These are phyloP conservation scores for Limosa lapponica DNA, from an alignment of 2,797 vertebrate species.

Conservation along the genomic window DNA sequence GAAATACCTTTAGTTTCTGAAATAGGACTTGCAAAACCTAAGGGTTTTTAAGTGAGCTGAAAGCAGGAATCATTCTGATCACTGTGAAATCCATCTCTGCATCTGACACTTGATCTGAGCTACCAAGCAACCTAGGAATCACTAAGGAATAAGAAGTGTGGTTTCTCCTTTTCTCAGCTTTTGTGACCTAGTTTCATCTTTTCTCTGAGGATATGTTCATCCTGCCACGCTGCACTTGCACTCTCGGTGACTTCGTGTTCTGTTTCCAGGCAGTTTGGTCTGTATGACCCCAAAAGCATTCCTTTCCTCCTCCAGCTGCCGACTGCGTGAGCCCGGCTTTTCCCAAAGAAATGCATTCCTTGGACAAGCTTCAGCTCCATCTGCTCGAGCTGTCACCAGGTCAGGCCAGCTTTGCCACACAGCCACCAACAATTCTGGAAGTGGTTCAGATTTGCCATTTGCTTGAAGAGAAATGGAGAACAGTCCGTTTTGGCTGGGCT, in stretches of 20 bases:
- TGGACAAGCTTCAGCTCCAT: not conserved
- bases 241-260: not conserved
- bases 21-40: not conserved
- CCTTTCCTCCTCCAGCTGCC: not conserved
- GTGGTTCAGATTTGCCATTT: not conserved
- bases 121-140: not conserved
- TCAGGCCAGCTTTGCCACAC: not conserved
- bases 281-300: not conserved
- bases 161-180: not conserved
- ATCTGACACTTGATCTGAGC: not conserved
- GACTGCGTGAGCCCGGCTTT: not conserved
- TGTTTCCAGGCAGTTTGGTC: constrained; percentile 6
- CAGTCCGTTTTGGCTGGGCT: not conserved
- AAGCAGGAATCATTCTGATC: not conserved
- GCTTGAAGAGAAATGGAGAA: not conserved
- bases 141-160: not conserved
- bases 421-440: not conserved
- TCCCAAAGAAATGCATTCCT: not conserved
- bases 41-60: not conserved
- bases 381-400: rapidly evolving
- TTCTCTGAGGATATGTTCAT: not conserved
- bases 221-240: not conserved
- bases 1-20: not conserved
- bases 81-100: not conserved
- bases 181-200: constrained; percentile 6